Base-by-base conservation (phyloP, 2,888 invertebrate species). In the Cephus nigrinus region DNA sequence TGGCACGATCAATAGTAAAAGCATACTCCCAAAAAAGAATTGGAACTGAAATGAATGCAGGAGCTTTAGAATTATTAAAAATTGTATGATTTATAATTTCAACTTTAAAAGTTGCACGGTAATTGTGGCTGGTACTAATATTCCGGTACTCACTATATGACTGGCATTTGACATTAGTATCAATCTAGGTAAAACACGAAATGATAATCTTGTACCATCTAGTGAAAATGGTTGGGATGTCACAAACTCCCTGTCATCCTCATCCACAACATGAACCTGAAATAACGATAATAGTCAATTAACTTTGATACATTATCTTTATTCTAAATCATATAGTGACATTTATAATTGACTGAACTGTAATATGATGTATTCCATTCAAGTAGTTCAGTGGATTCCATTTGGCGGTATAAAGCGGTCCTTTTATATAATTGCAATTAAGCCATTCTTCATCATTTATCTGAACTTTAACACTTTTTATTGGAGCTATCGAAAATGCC, bases 101-200 rank as follows among this genome's bases (percentile, higher is more conserved):
- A 23, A 40, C 2, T 40, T 40, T 40, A 40, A 40, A 15, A 40
- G 15, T 15, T 40, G 40, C 4, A 40, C 15, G 15, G 40, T 40
- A 15, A 23, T 78, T 69, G 23, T 12, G 36, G 69, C 69, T 74
- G 9, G 71, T 71, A 75, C 23, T 68, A 31, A 36, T 74, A 23
- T 69, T 55, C 23, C n/a, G 35, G 71, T 72, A 93, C 95, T 94
- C 93, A 97, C 97, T 88, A 96, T 92, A 84, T 92, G 92, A 83
- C 94, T 95, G 75, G 96, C 94, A 90, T 96, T 94, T 74, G 95
- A 92, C 96, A 97, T 97, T 2, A 98, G 93, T 74, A 96, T 92
- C 80, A 97, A 92, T 89, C 96, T 93, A 12, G 96, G 93, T 80
- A 94, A 89, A 73, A 97, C 86, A 81, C 93, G 93, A 91, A 96